phyloP scores from a whole-genome alignment of 2,888 invertebrate genomes.

The Caenorhabditis macrosperma region DNA sequence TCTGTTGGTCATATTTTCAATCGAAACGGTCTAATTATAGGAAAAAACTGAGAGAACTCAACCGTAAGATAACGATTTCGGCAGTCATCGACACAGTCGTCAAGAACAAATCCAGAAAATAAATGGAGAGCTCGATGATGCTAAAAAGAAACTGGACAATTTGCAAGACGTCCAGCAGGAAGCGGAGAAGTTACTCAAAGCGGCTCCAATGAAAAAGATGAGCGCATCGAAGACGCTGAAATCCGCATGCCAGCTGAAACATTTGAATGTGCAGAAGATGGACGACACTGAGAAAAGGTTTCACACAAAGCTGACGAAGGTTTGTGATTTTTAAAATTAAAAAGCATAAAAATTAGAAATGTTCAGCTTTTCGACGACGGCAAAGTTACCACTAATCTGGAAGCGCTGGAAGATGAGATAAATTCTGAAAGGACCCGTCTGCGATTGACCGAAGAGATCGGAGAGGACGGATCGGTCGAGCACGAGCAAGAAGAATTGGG shows the following conservation, averaged over 20 bases:
- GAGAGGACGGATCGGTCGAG: slow-evolving; percentile 53
- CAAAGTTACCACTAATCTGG: slow-evolving; percentile 57
- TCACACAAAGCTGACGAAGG: slow-evolving; percentile 54
- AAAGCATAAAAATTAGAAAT: background rate
- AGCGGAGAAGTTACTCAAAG: slow-evolving; percentile 6
- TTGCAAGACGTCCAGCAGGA: slow-evolving; percentile 6
- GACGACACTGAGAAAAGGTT: slow-evolving; percentile 34
- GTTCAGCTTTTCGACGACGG: slow-evolving; percentile 28
- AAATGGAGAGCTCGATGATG: background rate
- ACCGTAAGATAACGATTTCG: background rate
- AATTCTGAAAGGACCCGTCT: slow-evolving; percentile 54
- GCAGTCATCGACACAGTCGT: background rate
- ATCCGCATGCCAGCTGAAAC: slow-evolving; percentile 16
- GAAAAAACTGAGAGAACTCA: background rate
- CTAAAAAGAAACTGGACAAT: background rate
- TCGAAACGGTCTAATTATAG: background rate
- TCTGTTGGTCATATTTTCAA: background rate
- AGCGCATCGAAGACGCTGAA: slow-evolving; percentile 6
- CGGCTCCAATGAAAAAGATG: background rate
- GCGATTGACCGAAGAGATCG: slow-evolving; percentile 36
- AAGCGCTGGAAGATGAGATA: slow-evolving; percentile 52
- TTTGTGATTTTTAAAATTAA: too few species aligned
- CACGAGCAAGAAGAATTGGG: slow-evolving; percentile 78
- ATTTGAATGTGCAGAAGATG: slow-evolving; percentile 40
- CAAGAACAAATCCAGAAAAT: background rate